Base-by-base conservation (phyloP, 2,113 vertebrate species). In the Chelonoidis abingdonii region DNA sequence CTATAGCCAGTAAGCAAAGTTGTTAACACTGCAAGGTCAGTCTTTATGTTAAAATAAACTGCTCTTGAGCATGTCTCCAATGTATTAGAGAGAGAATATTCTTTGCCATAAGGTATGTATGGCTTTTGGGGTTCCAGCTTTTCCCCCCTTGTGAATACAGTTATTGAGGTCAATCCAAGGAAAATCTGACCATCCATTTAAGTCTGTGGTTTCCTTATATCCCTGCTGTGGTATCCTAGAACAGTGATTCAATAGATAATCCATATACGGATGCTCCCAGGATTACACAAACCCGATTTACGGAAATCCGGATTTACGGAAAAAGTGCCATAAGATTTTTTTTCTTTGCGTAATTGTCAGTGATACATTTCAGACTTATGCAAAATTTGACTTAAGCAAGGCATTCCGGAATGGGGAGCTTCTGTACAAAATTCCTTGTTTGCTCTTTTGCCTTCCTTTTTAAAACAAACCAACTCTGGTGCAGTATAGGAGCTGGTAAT, bases 111-210 rank as follows among this genome's bases (percentile, higher is more conserved):
- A 44, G 11, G 38, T 76, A 44, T 44, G 22, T 11, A 44, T 41
- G 47, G 90, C 82, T 93, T 92, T 52, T 88, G 88, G 91, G 56
- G 92, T 96, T 96, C 88, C 83, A 65, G 29, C 85, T 81, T 94
- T 56, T 50, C n/a, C 69, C 89, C 57, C 14, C 84, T 95, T 97
- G 82, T 87, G 81, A 9, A 95, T 93, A 92, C 9, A 69, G 44
- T 59, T 75, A n/a, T 35, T 95, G 88, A 53, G 91, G 81, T 83
- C 79, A 93, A 94, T 86, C 82, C 29, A 88, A 88, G 90, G 83
- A 93, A 95, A 96, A 93, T 50, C 84, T 88, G 75, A 83, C 25
- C 62, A 90, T 93, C 57, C 31, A 81, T 83, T 95, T 80, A 89
- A 93, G 95, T 75, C 65, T 95, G 50, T 72, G 27, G 89, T 87